These are phyloP conservation scores for Troides oblongomaculatus DNA, from an alignment of 2,888 invertebrate species.

Conservation along the genomic window DNA sequence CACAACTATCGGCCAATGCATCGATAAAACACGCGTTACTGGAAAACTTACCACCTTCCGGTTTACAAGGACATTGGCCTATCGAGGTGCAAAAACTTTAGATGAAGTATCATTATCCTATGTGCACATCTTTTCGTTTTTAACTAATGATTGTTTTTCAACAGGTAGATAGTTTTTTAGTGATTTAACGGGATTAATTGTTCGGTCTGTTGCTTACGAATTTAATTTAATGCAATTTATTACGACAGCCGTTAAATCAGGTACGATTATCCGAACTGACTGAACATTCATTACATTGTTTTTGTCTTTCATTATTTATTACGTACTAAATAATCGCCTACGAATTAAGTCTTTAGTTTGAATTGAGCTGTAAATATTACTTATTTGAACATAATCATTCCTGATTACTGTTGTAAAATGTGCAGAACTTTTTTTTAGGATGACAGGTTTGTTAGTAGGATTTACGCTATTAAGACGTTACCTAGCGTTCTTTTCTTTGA, in stretches of 20 bases:
- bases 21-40: background rate
- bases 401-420: too few species aligned
- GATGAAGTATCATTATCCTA: background rate
- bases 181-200: slow-evolving; percentile 18
- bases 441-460: too few species aligned
- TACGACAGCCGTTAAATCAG: slow-evolving; percentile 3
- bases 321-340: background rate
- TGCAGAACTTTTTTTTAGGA: too few species aligned
- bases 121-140: slow-evolving; percentile 8
- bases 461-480: too few species aligned
- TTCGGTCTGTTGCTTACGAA: slow-evolving; percentile 24
- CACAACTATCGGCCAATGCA: background rate
- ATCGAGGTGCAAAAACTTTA: slow-evolving; percentile 7
- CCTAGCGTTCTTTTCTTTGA: too few species aligned
- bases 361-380: too few species aligned
- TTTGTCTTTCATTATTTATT: slow-evolving; percentile 8
- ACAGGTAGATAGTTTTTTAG: slow-evolving; percentile 4
- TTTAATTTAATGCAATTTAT: slow-evolving; percentile 18
- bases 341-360: background rate
- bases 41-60: slow-evolving; percentile 7
- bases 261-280: slow-evolving; percentile 12
- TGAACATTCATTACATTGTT: slow-evolving; percentile 18
- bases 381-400: too few species aligned
- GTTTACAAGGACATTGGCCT: slow-evolving; percentile 15
- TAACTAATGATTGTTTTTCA: slow-evolving; percentile 19